phyloP scores from a whole-genome alignment of 2,888 invertebrate species.

The Drosophila limbata region DNA sequence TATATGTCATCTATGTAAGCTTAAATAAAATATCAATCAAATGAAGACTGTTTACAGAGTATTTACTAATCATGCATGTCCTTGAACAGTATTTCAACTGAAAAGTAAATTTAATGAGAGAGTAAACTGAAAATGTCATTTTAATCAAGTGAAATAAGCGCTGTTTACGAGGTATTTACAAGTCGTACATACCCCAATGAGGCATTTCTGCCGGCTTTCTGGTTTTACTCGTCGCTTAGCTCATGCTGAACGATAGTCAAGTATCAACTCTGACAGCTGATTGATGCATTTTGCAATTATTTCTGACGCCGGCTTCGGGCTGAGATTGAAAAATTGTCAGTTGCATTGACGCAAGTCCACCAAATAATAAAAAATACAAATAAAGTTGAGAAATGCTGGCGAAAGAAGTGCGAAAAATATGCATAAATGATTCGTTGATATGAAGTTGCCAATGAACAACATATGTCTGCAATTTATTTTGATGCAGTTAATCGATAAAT shows the following conservation, averaged over 20 bases:
- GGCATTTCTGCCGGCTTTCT: constrained; percentile 3
- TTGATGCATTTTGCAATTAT: constrained; percentile 81
- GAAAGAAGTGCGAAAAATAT: constrained; percentile 44
- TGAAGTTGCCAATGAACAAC: constrained; percentile 6
- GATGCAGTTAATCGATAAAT: constrained; percentile 33
- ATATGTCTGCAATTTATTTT: constrained; percentile 21
- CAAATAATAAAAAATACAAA: constrained; percentile 11
- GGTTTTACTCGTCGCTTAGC: constrained; percentile 12
- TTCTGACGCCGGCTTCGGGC: constrained; percentile 70
- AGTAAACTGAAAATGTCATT: too few relatives aligned
- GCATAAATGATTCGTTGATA: constrained; percentile 37
- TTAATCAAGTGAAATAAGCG: not conserved
- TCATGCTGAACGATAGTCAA: constrained; percentile 53
- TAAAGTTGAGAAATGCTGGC: not conserved
- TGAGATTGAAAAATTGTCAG: constrained; percentile 79
- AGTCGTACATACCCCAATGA: not conserved
- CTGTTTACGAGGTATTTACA: not conserved
- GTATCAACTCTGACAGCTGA: constrained; percentile 70
- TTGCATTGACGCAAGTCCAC: constrained; percentile 64
- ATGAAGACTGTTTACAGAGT: too few relatives aligned
- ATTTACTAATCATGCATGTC: too few relatives aligned
- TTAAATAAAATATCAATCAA: not conserved
- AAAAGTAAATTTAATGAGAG: too few relatives aligned
- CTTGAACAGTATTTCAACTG: too few relatives aligned
- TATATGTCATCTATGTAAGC: not conserved